Base-by-base conservation (phyloP, 1,140 invertebrate species). In the Xylocopa sonorina region DNA sequence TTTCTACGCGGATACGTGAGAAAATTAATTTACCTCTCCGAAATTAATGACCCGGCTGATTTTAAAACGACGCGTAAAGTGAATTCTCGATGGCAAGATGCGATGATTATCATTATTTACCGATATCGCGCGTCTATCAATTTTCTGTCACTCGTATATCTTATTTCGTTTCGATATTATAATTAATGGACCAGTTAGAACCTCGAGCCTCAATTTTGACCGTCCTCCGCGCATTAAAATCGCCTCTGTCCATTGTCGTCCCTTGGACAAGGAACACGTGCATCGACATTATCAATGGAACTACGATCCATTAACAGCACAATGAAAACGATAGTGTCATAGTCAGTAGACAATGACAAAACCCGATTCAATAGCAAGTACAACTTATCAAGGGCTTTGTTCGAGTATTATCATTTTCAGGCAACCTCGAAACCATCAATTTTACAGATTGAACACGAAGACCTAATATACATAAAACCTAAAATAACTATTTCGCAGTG, bases 241-340 rank as follows among this genome's bases (percentile, higher is more conserved):
- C 32, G 18, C 14, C 43, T 38, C 7, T 21, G 41, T 18, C 10
- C 29, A 24, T 27, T 46, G 46, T 41, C 27, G 34, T 34, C 50
- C 29, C 21, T 6, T 29, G 32, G 63, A 51, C 58, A 7, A 43
- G 9, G 5, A 16, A 51, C n/a, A n/a, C n/a, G n/a, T n/a, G 60
- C 48, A 63, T 73, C 71, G 71, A 73, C 57, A 73, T 64, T 64
- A 64, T 74, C 58, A 34, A 64, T 64, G 51, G 32, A 51, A 24
- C 51, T 51, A 38, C n/a, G 43, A 74, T 74, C 24, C 46, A 38
- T 41, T 51, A 63, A 51, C 58, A 16, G 72, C 1, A 53, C 46
- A 74, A 51, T 74, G 46, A 50, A 51, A 64, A 51, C 48, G 46
- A 64, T 74, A 64, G 46, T 41, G n/a, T 10, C 14, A 9, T 24